phyloP scores from a whole-genome alignment of 30 jellyfish, hydroid and myxozoan species.

The Phacellophora camtschatica region DNA sequence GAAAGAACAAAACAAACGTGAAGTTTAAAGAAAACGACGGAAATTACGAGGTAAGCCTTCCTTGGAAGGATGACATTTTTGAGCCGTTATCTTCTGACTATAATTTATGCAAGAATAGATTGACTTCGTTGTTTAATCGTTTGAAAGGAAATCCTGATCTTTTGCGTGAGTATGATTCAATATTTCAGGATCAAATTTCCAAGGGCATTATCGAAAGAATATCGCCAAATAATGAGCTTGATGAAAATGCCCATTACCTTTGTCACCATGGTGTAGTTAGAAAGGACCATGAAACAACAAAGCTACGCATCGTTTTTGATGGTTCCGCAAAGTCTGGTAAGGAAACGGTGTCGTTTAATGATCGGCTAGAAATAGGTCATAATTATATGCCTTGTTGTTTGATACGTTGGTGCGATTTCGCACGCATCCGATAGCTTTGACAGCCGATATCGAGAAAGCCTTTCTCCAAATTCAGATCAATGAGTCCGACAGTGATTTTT shows the following conservation, averaged over 20 bases:
- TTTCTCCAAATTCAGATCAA: not conserved
- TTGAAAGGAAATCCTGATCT: conserved; percentile 22
- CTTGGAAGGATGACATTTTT: conserved; percentile 32
- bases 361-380: not conserved
- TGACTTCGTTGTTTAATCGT: conserved; percentile 4
- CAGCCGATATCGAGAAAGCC: not conserved
- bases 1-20: not conserved
- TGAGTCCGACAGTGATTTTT: not conserved
- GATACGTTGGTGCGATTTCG: conserved; percentile 20
- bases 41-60: conserved; percentile 56
- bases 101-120: not conserved
- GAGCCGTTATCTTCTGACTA: conserved; percentile 4
- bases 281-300: conserved; percentile 37
- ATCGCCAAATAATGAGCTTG: not conserved
- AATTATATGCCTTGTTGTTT: conserved; percentile 6
- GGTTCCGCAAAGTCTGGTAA: conserved; percentile 29
- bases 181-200: conserved; percentile 10
- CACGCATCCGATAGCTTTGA: not conserved
- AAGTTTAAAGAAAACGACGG: conserved; percentile 32
- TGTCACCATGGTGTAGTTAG: conserved; percentile 50
- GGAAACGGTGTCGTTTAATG: conserved; percentile 3
- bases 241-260: not conserved
- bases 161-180: conserved; percentile 29
- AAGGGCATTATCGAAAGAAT: conserved; percentile 28
- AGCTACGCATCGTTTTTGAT: conserved; percentile 34